These are phyloP conservation scores for Hoplodrina ambigua DNA, from an alignment of 2,888 invertebrate genomes.

Conservation along the genomic window DNA sequence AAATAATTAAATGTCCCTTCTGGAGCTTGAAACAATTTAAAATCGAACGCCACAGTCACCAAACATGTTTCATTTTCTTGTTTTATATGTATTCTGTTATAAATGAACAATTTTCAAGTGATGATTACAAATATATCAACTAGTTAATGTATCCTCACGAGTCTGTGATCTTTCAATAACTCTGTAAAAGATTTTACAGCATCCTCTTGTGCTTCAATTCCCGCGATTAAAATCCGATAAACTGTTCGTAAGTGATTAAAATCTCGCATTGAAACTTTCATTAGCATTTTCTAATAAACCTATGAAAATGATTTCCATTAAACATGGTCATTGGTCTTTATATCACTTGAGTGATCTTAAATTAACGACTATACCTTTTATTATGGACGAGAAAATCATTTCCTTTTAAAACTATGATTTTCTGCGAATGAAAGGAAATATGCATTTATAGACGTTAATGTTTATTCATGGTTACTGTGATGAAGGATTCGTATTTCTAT, in stretches of 20 bases:
- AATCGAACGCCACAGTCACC: too few relatives aligned
- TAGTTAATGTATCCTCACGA: too few relatives aligned
- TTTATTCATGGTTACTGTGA: neutral
- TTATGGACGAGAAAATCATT: neutral
- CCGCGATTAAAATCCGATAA: neutral
- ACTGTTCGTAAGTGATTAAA: constrained; percentile 4
- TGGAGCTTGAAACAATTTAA: too few relatives aligned
- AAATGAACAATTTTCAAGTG: too few relatives aligned
- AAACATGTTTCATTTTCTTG: too few relatives aligned
- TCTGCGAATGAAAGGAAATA: constrained; percentile 7
- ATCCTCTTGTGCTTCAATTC: neutral
- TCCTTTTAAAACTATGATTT: constrained; percentile 4
- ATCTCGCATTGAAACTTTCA: constrained; percentile 3
- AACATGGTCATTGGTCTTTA: constrained; percentile 12
- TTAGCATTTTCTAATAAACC: constrained; percentile 18
- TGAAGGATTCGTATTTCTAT: neutral
- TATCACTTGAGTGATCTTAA: neutral
- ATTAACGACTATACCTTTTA: constrained; percentile 6
- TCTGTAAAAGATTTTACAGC: neutral
- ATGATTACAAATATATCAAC: too few relatives aligned
- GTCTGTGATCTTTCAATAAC: too few relatives aligned
- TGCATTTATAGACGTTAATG: neutral
- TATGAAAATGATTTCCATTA: constrained; percentile 8
- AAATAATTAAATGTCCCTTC: too few relatives aligned
- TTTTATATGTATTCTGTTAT: too few relatives aligned